Evolutionary conservation across 2,888 invertebrate genomes (phyloP), one percentile per base, ranked within the genome.

Genomic region (Ochropacha duplaris): DNA sequence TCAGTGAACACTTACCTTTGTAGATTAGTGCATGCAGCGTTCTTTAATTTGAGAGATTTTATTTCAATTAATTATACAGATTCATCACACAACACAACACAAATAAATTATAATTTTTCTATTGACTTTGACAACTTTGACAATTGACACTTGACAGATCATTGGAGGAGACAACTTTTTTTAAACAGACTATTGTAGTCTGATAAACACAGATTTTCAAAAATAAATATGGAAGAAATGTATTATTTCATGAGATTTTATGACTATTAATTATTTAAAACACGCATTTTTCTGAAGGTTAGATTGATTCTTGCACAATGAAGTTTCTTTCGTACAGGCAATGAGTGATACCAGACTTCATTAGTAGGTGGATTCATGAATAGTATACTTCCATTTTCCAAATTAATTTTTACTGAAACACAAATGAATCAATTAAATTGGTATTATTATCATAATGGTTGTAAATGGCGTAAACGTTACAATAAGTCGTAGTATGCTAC

Each of bases 361-460:
- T 96, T 96, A 1, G 96, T 96, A 0, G 96, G 96, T 14, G 94
- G 93, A 75, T 95, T 95, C 96, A 96, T 96, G 57, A 96, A 71
- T 54, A 96, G 82, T 39, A 96, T 75, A 75, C 95, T 95, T 4
- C 96, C 96, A 77, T 95, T 94, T 66, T 95, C 93, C 70, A 96
- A 83, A 55, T 88, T 84, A 12, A 96, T 74, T 79, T 94, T 95
- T 2, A 94, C 94, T 94, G 87, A 55, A 88, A 88, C 62, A 68
- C 71, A 68, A 59, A 39, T 55, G 52, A 22, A 24, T 31, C 50
- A 36, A 54, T 50, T 22, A 50, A 24, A 12, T 14, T 24, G 11
- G 2, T 11, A n/a, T n/a, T n/a, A n/a, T n/a, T n/a, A n/a, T n/a
- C n/a, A n/a, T n/a, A n/a, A n/a, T n/a, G n/a, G n/a, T n/a, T n/a